Evolutionary conservation across 2,797 vertebrate species (phyloP), one percentile per base, ranked within the genome.

Genomic region (Mormyrops boulengeri): DNA sequence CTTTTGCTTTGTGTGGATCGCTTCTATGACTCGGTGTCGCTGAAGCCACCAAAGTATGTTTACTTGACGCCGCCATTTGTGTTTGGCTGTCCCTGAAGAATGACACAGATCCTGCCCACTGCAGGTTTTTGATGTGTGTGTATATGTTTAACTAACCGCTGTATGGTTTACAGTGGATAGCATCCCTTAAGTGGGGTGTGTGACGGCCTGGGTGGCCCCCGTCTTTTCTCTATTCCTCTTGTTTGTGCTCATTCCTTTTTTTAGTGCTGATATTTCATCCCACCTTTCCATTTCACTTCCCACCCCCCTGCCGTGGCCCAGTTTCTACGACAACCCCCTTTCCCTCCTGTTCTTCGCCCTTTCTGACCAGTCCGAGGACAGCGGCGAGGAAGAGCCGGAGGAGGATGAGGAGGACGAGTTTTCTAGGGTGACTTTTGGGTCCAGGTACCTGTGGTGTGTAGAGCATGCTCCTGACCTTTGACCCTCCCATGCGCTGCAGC

Each of bases 391-490:
- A 95, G 99, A 99, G 88, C 96, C 96, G 66, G 97, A 97, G 94
- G 98, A 98, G 90, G 92, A 96, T 92, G 97, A 96, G 90, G 92
- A 96, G 93, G 97, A 96, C 95, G 98, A 99, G 96, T 98, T 99
- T 98, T 93, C 98, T 96, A 96, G 95, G 96, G 96, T 99, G 97
- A 98, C 98, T 93, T 99, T 99, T 98, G 98, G 98, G 97, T 98
- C 97, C 97, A 99, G 98, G 98, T 99, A 99, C 96, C 94, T 89
- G 93, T 96, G 96, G 92, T 93, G 92, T 93, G 93, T 94, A 91
- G 88, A 88, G 97, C 97, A 97, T 97, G 95, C 94, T 92, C 90
- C 93, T 87, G 89, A 85, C 84, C 47, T 41, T 53, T 85, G 60
- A 66, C 84, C 30, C 80, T 44, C 69, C 44, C n/a, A 17, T 50